A percentile compares a stretch with the other conserved stretches of the same genome.
Evolutionary conservation across 2,797 vertebrate species (phyloP).

Genomic region (Alexandromys oeconomus): DNA sequence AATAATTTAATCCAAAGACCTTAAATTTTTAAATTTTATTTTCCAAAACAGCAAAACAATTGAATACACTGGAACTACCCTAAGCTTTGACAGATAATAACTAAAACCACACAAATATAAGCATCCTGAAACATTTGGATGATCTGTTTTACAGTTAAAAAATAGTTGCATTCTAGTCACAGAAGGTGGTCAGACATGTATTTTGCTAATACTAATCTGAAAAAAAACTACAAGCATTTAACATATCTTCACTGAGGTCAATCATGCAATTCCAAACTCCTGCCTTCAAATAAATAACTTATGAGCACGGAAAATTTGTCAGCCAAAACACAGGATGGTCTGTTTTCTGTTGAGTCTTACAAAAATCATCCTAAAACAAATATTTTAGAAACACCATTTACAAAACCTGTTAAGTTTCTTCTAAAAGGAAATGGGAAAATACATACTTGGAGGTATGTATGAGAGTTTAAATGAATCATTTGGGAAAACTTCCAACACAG

Average conservation of each 20-base stretch:
- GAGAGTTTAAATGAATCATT: slow-evolving; percentile 72
- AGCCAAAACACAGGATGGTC: background rate
- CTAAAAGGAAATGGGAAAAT: slow-evolving; percentile 71
- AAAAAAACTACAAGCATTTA: slow-evolving; percentile 40
- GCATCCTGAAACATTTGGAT: background rate
- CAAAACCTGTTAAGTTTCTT: slow-evolving; percentile 56
- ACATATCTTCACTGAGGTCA: background rate
- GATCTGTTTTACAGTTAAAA: slow-evolving; percentile 38
- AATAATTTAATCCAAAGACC: background rate
- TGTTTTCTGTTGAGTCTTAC: slow-evolving; percentile 30
- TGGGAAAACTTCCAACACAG: slow-evolving; percentile 72
- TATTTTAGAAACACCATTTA: slow-evolving; percentile 59
- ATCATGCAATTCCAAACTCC: background rate
- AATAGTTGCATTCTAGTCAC: background rate
- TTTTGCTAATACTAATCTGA: slow-evolving; percentile 12
- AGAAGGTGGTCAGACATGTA: background rate
- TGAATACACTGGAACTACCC: background rate
- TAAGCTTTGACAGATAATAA: background rate
- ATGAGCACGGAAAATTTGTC: background rate
- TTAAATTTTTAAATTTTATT: background rate
- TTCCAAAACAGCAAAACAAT: slow-evolving; percentile 1
- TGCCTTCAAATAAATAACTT: background rate
- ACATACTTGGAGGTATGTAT: slow-evolving; percentile 46
- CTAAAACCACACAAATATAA: background rate
- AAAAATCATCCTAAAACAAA: slow-evolving; percentile 53